Evolutionary conservation across 2,113 vertebrate species (phyloP).

Genomic region (Pao palembangensis): DNA sequence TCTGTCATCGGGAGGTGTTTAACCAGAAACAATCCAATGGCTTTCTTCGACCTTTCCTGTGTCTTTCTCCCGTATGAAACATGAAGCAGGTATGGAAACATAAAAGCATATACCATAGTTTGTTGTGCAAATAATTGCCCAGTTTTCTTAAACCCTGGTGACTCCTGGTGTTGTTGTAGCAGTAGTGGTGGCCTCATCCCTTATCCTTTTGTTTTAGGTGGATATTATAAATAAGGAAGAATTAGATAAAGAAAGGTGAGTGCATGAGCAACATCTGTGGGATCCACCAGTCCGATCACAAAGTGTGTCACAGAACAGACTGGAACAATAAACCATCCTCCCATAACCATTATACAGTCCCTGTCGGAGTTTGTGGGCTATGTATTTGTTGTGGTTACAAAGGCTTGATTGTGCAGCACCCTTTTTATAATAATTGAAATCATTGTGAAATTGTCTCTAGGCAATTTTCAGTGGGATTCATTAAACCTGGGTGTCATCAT

Average conservation of each 20-base stretch:
- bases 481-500: too few species aligned
- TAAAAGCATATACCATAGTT: neutral
- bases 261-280: conserved; percentile 48
- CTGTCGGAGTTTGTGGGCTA: neutral
- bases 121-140: conserved; percentile 13
- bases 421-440: too few species aligned
- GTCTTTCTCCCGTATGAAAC: conserved; percentile 83
- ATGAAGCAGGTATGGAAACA: conserved; percentile 77
- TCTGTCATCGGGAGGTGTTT: conserved; percentile 75
- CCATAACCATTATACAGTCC: conserved; percentile 29
- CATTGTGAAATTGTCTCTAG: too few species aligned
- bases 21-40: conserved; percentile 73
- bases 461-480: too few species aligned
- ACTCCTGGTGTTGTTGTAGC: conserved; percentile 43
- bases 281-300: conserved; percentile 41
- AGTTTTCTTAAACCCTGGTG: conserved; percentile 30
- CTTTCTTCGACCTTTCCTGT: conserved; percentile 77
- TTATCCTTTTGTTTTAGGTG: conserved; percentile 80
- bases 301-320: conserved; percentile 39
- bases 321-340: conserved; percentile 34
- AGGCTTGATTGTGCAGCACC: too few species aligned
- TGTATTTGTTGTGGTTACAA: neutral
- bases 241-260: conserved; percentile 78
- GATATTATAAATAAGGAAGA: conserved; percentile 78
- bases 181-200: conserved; percentile 60